Base-by-base conservation (phyloP, 2,797 vertebrate genomes). In the Spheniscus humboldti region DNA sequence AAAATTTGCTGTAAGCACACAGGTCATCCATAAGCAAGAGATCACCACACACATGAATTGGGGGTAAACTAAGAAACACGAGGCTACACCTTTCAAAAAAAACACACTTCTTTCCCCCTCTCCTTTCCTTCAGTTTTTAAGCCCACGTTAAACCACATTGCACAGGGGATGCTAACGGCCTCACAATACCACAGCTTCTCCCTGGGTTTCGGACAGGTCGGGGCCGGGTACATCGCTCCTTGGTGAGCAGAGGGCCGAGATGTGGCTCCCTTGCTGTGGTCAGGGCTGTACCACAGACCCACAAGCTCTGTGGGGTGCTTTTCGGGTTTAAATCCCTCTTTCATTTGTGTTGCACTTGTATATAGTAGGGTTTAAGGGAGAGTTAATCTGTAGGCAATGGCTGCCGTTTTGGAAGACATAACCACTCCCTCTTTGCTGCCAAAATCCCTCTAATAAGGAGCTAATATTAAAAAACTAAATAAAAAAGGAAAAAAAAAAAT, bases 191-290 rank as follows among this genome's bases (percentile, higher is more conserved):
- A 45, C 28, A 53, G 31, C 5, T 81, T 74, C 33, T 72, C 69
- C 28, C 31, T 12, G 19, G 8, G 27, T 81, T 88, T 90, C 8
- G 13, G 28, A 35, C 9, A 62, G 35, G 30, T 57, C 9, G 4
- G 27, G 72, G 33, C 20, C 6, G 2, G 74, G 35, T 66, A 43
- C 14, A 13, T 27, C 0, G 0, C 18, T 85, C 35, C 30, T 35
- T 18, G 3, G 2, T 20, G 6, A 88, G 45, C 60, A 73, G 27
- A 52, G 27, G 28, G 22, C 35, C 59, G 48, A 80, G 23, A 71
- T 0, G 0, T 6, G 30, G 24, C 55, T 84, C 45, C 20, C 11
- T 69, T 0, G 0, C 55, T 30, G 39, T 39, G 30, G 14, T 47
- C 59, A 81, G 19, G n/a, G 41, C 23, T 57, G 24, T 57, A 47